Evolutionary conservation across 1,140 invertebrate genomes (phyloP), one percentile per base, ranked within the genome.

Genomic region (Procambarus virginalis): DNA sequence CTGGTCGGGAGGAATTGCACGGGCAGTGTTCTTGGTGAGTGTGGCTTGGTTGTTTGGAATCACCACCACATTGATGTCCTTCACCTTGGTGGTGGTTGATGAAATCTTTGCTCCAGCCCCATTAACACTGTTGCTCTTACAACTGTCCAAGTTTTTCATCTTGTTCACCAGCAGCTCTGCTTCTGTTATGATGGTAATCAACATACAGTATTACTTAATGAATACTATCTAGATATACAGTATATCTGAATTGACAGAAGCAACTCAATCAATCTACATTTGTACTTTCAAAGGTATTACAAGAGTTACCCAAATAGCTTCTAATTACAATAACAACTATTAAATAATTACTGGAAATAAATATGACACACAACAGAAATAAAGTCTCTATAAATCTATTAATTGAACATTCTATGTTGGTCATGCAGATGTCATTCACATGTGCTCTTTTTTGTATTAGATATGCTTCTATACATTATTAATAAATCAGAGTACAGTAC

Each of bases 1-100:
- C 93, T 98, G 97, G 89, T 98, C 97, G 2, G 97, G 96, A 60
- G 97, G 97, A 60, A 98, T 95, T 14, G 96, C 96, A 92, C 96
- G 95, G 49, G 95, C 95, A 45, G 95, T 95, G 34, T 93, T 93
- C 79, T 93, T 90, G 82, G 92, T 92, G 89, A 94, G 92, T 48
- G 84, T 83, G 75, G 93, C 93, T 92, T 95, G 94, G 88, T 95
- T 95, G 92, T 95, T 95, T 64, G 94, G 94, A 80, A 94, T 93
- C 58, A 92, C 92, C 49, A 91, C 90, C 51, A 92, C 89, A 51
- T 90, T 92, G 49, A 93, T 93, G 91, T 89, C 87, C 81, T 89
- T 89, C 22, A 89, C 81, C 75, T 84, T 89, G 12, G 79, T 58
- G 10, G 55, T n/a, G 12, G 48, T 17, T 2, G 80, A 64, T n/a